These are phyloP conservation scores for Cephus runcator DNA, from an alignment of 2,888 invertebrate genomes.

Conservation along the genomic window DNA sequence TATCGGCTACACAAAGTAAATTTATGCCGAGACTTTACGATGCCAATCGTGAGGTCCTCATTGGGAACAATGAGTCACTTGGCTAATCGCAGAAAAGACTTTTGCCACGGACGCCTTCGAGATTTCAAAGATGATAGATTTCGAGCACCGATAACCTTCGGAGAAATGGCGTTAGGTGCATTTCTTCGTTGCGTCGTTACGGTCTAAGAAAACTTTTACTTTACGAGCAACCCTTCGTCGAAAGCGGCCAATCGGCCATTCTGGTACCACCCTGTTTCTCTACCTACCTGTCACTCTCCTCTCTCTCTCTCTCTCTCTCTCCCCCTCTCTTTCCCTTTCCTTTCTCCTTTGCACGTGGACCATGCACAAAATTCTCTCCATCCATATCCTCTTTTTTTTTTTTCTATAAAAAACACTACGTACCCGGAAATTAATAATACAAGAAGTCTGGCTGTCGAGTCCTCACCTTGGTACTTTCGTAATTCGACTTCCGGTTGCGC, in stretches of 20 bases:
- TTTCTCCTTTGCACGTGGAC: background rate
- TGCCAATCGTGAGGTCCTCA: slow-evolving; percentile 34
- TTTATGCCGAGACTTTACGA: slow-evolving; percentile 22
- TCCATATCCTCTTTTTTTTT: too few relatives aligned
- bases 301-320: background rate
- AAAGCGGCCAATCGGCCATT: slow-evolving; percentile 9
- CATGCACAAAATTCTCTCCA: too few relatives aligned
- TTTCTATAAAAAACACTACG: too few relatives aligned
- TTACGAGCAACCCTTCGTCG: slow-evolving; percentile 51
- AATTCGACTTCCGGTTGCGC: slow-evolving; percentile 30
- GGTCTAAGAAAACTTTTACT: slow-evolving; percentile 28
- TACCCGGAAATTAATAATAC: slow-evolving; percentile 15
- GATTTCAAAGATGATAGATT: slow-evolving; percentile 17
- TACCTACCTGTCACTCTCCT: background rate
- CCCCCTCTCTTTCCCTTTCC: background rate
- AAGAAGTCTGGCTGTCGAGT: slow-evolving; percentile 12
- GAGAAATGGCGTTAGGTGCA: slow-evolving; percentile 18
- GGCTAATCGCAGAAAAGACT: slow-evolving; percentile 17
- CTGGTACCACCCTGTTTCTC: too few relatives aligned
- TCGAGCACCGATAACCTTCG: slow-evolving; percentile 14
- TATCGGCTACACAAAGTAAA: slow-evolving; percentile 14
- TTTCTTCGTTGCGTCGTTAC: slow-evolving; percentile 20
- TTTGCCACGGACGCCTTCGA: slow-evolving; percentile 19
- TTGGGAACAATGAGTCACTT: slow-evolving; percentile 24
- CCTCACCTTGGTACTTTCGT: slow-evolving; percentile 14